Conservation (phyloP, 2,888 invertebrate genomes). For the Drosophila pegasa region DNA sequence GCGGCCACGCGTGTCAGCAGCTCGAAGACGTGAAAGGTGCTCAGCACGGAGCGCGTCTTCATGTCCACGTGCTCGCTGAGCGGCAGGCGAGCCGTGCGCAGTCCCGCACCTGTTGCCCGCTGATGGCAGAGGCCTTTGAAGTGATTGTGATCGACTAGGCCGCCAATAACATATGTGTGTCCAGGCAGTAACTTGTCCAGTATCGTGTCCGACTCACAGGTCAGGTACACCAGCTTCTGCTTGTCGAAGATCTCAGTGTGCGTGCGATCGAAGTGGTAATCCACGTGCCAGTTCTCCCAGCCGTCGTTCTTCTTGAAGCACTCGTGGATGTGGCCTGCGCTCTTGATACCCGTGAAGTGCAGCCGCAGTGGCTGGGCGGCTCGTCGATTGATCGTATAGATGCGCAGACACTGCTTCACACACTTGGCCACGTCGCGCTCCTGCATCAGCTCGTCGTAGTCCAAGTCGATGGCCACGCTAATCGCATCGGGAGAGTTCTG, state of each 20-base stretch:
- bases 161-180: slow-evolving; percentile 97
- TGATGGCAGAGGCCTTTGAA: slow-evolving; percentile 96
- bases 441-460: slow-evolving; percentile 96
- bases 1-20: slow-evolving; percentile 91
- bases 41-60: slow-evolving; percentile 96
- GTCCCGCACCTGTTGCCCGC: slow-evolving; percentile 91
- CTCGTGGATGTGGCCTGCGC: slow-evolving; percentile 88
- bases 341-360: slow-evolving; percentile 91
- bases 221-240: slow-evolving; percentile 94
- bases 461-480: slow-evolving; percentile 92
- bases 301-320: slow-evolving; percentile 93
- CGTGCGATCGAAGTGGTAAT: slow-evolving; percentile 88
- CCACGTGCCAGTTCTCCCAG: slow-evolving; percentile 96
- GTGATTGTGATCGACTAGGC: slow-evolving; percentile 98
- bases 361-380: slow-evolving; percentile 92
- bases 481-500: slow-evolving; percentile 32
- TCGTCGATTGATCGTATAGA: slow-evolving; percentile 96
- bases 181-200: slow-evolving; percentile 90
- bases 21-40: slow-evolving; percentile 97
- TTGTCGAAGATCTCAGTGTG: slow-evolving; percentile 91
- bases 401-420: slow-evolving; percentile 94
- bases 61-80: slow-evolving; percentile 95
- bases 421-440: slow-evolving; percentile 95
- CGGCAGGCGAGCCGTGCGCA: slow-evolving; percentile 94
- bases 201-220: slow-evolving; percentile 96